phyloP scores from a whole-genome alignment of 2,888 invertebrate species.

The Camptogramma bilineatum region DNA sequence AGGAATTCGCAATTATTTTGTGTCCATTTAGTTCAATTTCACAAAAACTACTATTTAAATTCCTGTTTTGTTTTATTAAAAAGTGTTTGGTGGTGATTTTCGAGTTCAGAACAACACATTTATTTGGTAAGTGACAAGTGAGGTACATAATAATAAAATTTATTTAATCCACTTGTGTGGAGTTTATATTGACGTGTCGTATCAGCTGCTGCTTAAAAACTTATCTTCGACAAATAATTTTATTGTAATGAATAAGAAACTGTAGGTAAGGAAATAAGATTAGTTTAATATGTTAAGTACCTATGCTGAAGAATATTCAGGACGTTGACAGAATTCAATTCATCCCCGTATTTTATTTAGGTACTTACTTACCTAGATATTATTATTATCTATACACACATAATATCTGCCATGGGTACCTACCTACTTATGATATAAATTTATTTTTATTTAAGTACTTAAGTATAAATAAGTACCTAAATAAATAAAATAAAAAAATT shows the following conservation, averaged over 20 bases:
- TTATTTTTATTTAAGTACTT: no score
- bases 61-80: neutral
- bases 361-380: no score
- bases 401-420: no score
- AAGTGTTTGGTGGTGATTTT: conserved; percentile 15
- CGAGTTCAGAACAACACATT: conserved; percentile 16
- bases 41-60: neutral
- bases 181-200: conserved; percentile 11
- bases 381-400: no score
- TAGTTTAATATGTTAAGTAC: no score
- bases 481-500: no score
- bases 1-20: conserved; percentile 5
- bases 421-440: no score
- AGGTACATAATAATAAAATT: neutral
- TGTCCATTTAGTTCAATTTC: neutral
- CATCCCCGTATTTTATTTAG: no score
- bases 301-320: no score
- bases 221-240: conserved; percentile 14
- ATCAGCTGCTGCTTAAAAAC: conserved; percentile 15
- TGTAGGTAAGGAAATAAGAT: no score
- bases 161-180: conserved; percentile 6
- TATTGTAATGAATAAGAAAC: neutral
- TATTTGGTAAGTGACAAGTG: conserved; percentile 10
- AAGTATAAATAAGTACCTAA: no score
- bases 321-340: no score